These are phyloP conservation scores for Conus betulinus DNA, from an alignment of 1,140 invertebrate genomes.

Conservation along the genomic window DNA sequence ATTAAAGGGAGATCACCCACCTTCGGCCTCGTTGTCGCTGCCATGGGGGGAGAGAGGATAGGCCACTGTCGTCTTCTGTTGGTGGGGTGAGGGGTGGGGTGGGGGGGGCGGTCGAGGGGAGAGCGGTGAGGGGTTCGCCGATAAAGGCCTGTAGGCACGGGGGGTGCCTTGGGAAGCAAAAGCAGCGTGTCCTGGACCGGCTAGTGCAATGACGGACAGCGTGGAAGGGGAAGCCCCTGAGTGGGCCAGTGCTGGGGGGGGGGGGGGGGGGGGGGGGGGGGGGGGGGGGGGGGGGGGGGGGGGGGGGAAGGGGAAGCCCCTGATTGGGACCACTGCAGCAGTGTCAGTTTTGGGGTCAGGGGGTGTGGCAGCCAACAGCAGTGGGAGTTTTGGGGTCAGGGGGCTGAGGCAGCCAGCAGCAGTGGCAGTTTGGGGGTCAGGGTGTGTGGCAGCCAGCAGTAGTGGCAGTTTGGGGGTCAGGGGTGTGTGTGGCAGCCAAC, in stretches of 20 bases:
- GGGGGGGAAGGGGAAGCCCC: not conserved
- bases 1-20: constrained; percentile 9
- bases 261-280: not conserved
- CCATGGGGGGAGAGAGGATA: not conserved
- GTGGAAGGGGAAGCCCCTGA: not conserved
- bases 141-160: not conserved
- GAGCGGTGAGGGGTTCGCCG: not conserved
- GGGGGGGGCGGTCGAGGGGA: not conserved
- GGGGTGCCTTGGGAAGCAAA: not conserved
- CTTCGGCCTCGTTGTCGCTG: not conserved
- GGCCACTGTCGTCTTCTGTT: not conserved
- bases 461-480: no score
- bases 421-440: no score
- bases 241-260: not conserved
- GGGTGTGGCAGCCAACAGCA: no score
- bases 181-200: no score
- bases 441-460: no score
- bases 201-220: not conserved
- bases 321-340: no score
- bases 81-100: not conserved
- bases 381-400: no score
- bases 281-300: not conserved
- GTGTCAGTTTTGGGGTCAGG: no score
- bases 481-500: no score
- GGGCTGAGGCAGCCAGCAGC: no score